Conservation (phyloP, 2,113 vertebrate species). For the Pelecanoides urinatrix region DNA sequence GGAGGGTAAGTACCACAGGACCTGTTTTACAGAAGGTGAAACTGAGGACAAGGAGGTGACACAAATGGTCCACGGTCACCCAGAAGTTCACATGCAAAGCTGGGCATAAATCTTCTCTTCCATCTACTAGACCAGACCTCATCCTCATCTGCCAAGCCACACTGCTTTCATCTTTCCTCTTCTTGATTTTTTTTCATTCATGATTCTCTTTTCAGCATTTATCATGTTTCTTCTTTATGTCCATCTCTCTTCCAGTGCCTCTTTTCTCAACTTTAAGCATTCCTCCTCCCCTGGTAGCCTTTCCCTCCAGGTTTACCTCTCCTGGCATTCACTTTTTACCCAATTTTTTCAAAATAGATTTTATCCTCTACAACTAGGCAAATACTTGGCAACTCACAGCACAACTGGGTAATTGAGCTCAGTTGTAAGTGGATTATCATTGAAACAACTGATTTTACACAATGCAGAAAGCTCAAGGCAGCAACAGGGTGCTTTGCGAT, state of each 20-base stretch:
- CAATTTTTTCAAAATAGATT: neutral
- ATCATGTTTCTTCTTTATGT: neutral
- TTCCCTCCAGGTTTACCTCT: neutral
- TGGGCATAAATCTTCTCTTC: neutral
- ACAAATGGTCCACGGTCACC: neutral
- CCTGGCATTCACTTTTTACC: neutral
- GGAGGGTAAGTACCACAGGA: neutral
- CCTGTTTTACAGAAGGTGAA: neutral
- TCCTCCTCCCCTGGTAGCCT: neutral
- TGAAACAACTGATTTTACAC: slow-evolving; percentile 48
- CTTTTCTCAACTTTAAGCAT: neutral
- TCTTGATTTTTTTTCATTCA: neutral
- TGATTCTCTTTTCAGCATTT: neutral
- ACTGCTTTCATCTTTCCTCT: neutral
- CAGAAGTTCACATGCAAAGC: neutral
- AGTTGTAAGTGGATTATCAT: slow-evolving; percentile 52
- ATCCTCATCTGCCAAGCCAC: neutral
- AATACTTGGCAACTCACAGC: slow-evolving; percentile 39
- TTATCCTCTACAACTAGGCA: slow-evolving; percentile 33
- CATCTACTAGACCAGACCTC: neutral
- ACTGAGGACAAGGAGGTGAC: neutral
- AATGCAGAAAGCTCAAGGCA: slow-evolving; percentile 44
- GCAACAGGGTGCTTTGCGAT: slow-evolving; percentile 52
- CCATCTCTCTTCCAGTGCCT: neutral
- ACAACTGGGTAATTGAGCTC: slow-evolving; percentile 42